Conservation (phyloP, 1,140 invertebrate species). For the Nasonia longicornis region DNA sequence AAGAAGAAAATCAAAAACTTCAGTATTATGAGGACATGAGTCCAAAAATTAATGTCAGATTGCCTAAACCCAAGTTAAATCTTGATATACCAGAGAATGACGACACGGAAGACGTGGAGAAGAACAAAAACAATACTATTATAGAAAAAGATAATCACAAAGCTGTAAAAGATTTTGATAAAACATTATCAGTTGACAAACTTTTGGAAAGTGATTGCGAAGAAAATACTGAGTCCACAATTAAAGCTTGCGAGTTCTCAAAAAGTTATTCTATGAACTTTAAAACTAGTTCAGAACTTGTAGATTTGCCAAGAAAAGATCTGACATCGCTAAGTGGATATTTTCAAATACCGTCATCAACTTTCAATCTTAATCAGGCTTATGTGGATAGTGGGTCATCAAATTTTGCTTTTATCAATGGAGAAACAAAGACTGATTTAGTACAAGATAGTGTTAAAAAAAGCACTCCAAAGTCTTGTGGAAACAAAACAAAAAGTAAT, state of each 20-base stretch:
- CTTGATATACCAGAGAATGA: slow-evolving; percentile 47
- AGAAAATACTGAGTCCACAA: background rate
- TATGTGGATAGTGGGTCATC: background rate
- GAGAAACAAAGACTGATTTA: background rate
- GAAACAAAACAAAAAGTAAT: background rate
- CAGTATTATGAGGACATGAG: slow-evolving; percentile 48
- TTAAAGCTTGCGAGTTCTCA: slow-evolving; percentile 16
- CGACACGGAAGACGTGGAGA: slow-evolving; percentile 2
- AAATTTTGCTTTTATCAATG: background rate
- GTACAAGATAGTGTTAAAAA: background rate
- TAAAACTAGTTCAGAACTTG: slow-evolving; percentile 2
- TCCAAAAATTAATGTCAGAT: slow-evolving; percentile 46
- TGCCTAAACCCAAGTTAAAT: slow-evolving; percentile 42
- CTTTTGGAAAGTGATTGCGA: slow-evolving; percentile 17
- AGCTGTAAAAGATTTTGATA: slow-evolving; percentile 41
- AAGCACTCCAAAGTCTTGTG: background rate
- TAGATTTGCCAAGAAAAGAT: slow-evolving; percentile 7
- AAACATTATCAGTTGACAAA: slow-evolving; percentile 51
- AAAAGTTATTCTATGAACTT: background rate
- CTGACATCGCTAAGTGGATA: slow-evolving; percentile 22
- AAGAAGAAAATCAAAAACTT: slow-evolving; percentile 37
- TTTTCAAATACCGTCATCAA: slow-evolving; percentile 29
- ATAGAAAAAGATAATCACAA: slow-evolving; percentile 2
- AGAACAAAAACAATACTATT: background rate
- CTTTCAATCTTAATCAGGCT: background rate